Percentiles rank a stretch among this genome's conserved stretches.
Evolutionary conservation across 2,888 invertebrate species (phyloP).

Genomic region (Zygaena filipendulae): DNA sequence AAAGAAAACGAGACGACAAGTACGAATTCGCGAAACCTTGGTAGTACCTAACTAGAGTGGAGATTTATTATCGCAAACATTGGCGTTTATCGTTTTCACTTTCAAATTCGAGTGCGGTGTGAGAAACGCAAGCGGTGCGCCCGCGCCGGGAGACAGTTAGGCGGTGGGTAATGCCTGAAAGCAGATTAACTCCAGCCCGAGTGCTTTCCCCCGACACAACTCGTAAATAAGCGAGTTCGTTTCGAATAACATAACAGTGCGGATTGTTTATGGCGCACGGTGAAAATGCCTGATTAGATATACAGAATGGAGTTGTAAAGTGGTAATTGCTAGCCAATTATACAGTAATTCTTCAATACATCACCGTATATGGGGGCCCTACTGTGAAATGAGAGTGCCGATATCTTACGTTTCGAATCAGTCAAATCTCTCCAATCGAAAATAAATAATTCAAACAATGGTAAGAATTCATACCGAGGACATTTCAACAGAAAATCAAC

Average conservation of each 20-base stretch:
- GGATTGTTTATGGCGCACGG: constrained; percentile 27
- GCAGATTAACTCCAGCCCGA: constrained; percentile 21
- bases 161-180: constrained; percentile 27
- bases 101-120: constrained; percentile 43
- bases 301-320: too few species aligned
- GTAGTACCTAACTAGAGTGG: constrained; percentile 2
- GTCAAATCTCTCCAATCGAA: background rate
- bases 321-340: too few species aligned
- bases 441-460: background rate
- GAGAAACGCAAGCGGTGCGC: constrained; percentile 40
- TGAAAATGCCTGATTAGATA: constrained; percentile 26
- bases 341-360: too few species aligned
- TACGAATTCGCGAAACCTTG: background rate
- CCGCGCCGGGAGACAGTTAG: too few species aligned
- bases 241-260: constrained; percentile 40
- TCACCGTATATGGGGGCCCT: too few species aligned
- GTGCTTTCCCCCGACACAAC: constrained; percentile 39
- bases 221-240: constrained; percentile 48
- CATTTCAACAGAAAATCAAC: too few species aligned
- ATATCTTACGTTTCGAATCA: too few species aligned
- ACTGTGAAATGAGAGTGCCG: too few species aligned
- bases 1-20: too few species aligned
- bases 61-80: constrained; percentile 37
- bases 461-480: too few species aligned
- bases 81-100: constrained; percentile 45